These are phyloP conservation scores for Lepetodrilus schrolli DNA, from an alignment of 2,888 invertebrate genomes.

Conservation along the genomic window DNA sequence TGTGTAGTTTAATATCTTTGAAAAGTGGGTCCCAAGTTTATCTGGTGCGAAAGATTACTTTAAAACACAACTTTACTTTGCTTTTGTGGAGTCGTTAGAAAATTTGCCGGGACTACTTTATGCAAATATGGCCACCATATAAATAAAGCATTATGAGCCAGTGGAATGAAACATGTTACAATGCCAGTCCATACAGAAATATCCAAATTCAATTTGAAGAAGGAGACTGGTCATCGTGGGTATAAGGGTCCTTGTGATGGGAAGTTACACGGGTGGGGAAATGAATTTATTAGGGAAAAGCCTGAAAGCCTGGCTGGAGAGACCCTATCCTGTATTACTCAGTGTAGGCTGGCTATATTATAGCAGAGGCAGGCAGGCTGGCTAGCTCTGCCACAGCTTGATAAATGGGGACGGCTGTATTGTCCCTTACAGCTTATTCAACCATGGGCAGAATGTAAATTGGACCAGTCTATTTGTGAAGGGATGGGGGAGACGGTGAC, in stretches of 20 bases:
- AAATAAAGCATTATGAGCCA: slow-evolving; percentile 37
- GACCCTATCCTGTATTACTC: not conserved
- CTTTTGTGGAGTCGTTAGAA: slow-evolving; percentile 9
- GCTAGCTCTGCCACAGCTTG: slow-evolving; percentile 52
- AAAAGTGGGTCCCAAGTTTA: not conserved
- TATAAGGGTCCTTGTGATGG: not conserved
- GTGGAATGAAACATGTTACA: slow-evolving; percentile 32
- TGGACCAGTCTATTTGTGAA: slow-evolving; percentile 48
- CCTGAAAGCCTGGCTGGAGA: not conserved
- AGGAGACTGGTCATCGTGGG: not conserved
- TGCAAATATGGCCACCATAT: slow-evolving; percentile 37
- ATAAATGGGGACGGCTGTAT: slow-evolving; percentile 59
- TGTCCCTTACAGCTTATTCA: slow-evolving; percentile 60
- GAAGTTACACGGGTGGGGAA: not conserved
- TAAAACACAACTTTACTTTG: not conserved
- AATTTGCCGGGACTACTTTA: slow-evolving; percentile 33
- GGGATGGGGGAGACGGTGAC: slow-evolving; percentile 37
- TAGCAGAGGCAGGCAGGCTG: slow-evolving; percentile 14
- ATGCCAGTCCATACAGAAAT: not conserved
- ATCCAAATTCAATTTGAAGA: slow-evolving; percentile 19
- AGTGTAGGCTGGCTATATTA: not conserved
- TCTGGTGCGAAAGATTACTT: not conserved
- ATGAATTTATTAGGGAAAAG: not conserved
- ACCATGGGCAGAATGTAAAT: slow-evolving; percentile 50
- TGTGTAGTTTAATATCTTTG: not conserved